Evolutionary conservation across 2,113 vertebrate genomes (phyloP).

Genomic region (Carollia perspicillata): DNA sequence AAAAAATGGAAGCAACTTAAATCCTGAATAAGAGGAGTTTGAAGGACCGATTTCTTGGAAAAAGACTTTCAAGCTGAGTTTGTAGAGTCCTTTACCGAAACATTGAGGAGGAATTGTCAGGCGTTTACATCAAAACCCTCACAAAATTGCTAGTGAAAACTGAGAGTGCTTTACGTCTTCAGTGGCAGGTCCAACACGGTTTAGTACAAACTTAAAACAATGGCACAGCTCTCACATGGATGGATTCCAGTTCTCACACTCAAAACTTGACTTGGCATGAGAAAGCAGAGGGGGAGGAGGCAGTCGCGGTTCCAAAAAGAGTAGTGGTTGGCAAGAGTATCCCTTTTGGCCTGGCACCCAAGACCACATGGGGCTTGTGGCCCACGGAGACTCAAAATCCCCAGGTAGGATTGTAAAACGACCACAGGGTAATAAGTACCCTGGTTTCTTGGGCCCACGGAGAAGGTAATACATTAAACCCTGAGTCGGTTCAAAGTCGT

Average conservation of each 20-base stretch:
- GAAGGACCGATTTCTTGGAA: not conserved
- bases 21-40: not conserved
- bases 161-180: not conserved
- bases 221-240: not conserved
- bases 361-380: not conserved
- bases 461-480: not conserved
- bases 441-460: not conserved
- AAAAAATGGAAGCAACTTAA: not conserved
- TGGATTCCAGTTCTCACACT: not conserved
- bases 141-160: not conserved
- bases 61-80: not conserved
- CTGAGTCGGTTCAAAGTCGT: not conserved
- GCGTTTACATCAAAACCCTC: not conserved
- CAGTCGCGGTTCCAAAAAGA: not conserved
- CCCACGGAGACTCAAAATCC: not conserved
- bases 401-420: not conserved
- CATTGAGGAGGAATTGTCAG: not conserved
- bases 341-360: not conserved
- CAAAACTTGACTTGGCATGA: not conserved
- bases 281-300: not conserved
- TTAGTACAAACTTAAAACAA: too few relatives aligned
- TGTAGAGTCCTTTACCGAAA: not conserved
- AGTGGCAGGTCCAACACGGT: not conserved
- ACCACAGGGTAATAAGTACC: too few relatives aligned
- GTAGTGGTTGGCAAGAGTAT: not conserved